A percentile compares a stretch with the other conserved stretches of the same genome.
Conservation (phyloP, 2,113 vertebrate genomes). For the Paralichthys olivaceus region DNA sequence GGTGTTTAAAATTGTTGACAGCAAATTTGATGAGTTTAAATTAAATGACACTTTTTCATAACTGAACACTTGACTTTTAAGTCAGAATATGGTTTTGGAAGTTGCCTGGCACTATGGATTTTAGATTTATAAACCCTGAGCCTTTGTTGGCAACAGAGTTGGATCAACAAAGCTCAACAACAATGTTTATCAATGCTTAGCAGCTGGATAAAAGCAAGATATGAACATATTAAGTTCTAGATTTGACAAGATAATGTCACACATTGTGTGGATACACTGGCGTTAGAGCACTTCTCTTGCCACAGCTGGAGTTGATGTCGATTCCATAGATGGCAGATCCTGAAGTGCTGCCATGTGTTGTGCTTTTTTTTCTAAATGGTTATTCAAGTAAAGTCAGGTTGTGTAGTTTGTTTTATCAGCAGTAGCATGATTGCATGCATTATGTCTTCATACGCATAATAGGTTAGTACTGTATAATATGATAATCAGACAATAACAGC, state of each 20-base stretch:
- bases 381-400: conserved; percentile 17
- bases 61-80: no score
- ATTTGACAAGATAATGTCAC: not conserved
- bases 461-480: not conserved
- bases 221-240: conserved; percentile 2
- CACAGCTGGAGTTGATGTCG: conserved; percentile 34
- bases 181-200: conserved; percentile 20
- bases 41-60: no score
- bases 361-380: conserved; percentile 36
- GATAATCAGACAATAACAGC: not conserved
- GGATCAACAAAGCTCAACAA: conserved; percentile 12
- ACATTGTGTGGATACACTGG: conserved; percentile 13
- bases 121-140: not conserved
- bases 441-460: not conserved
- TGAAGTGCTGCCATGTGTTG: conserved; percentile 51
- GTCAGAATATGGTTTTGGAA: no score
- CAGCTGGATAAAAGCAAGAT: conserved; percentile 8
- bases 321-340: conserved; percentile 26
- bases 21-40: no score
- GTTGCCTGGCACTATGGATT: no score
- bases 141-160: conserved; percentile 9
- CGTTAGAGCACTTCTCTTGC: not conserved
- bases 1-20: no score
- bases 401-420: conserved; percentile 24
- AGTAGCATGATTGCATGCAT: not conserved